Evolutionary conservation across 2,113 vertebrate genomes (phyloP), one percentile per base, ranked within the genome.

Genomic region (Albula goreensis): DNA sequence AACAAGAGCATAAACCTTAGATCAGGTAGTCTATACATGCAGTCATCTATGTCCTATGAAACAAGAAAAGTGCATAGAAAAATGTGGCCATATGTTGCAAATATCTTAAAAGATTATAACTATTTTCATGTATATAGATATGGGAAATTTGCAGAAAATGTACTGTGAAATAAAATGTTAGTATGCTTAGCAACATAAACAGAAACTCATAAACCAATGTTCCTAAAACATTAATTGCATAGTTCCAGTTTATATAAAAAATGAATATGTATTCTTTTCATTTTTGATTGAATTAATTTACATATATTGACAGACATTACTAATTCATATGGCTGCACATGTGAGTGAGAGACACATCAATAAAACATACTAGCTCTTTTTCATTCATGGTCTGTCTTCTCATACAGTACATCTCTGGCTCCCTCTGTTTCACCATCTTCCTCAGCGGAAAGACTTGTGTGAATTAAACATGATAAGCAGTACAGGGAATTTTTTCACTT

Each of bases 391-490:
- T 80, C 56, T 4, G 51, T 78, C 60, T 52, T 49, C 15, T 60
- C 15, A 80, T 48, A 13, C 52, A 4, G 49, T 50, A 78, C 15
- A 84, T 84, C 85, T 90, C 80, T 81, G 50, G 2, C 70, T 87
- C 78, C 85, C 89, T 83, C 86, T 84, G 90, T 86, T 81, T 83
- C 81, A 6, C 74, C n/a, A 86, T 89, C 83, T 66, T 89, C 83
- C 84, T 85, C 78, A 87, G 83, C 86, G 74, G 41, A 52, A 88
- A 57, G 84, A 49, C 83, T 88, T 89, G 86, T 86, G 88, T 94
- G 91, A 93, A 94, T 94, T 92, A 93, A 91, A 91, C 91, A 94
- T 94, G 90, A 89, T 92, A 91, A 91, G 9, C 84, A 85, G 82
- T 89, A 85, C 89, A 86, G 91, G 81, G 86, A 86, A 87, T 87